Base-by-base conservation (phyloP, 2,797 vertebrate species). In the Ciconia nigra region DNA sequence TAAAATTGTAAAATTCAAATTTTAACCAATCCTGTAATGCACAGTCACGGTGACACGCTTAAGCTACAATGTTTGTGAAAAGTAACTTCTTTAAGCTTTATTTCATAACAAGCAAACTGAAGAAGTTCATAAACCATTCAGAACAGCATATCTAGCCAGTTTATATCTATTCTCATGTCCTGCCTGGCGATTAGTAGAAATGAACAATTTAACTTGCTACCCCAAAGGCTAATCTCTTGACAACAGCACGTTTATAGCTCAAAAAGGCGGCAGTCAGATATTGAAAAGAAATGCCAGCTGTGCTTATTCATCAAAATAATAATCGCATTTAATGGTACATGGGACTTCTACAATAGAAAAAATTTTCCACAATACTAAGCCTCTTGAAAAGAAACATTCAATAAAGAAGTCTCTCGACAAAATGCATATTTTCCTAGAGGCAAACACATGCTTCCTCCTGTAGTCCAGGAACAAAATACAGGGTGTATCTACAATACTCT, bases 241-340 rank as follows among this genome's bases (percentile, higher is more conserved):
- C 92, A 97, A 93, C 89, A 93, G 92, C 81, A 85, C 14, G 22
- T 93, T 92, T 94, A 93, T 51, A 83, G 74, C 82, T 93, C 59
- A 73, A 95, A 97, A 96, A 96, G 78, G 41, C 44, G 22, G 65
- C 86, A 97, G 90, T 61, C 90, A 92, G 69, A 92, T 94, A 95
- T 11, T 97, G 95, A 96, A 96, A 97, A 96, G 91, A 95, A 97
- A 95, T 92, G 90, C 92, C 90, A 96, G 92, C 96, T 96, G 94
- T 87, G 95, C 93, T 92, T 96, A 93, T 96, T 96, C 95, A 96
- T 90, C 93, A 97, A 95, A 93, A 94, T 92, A 97, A 97, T 96
- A 96, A 95, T 97, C 87, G 2, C 83, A 73, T 97, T 97, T 97
- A 96, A 96, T 96, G 94, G 93, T 96, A 97, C 95, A 96, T 49